Conservation (phyloP, 2,113 vertebrate genomes). For the Microtus montanus region DNA sequence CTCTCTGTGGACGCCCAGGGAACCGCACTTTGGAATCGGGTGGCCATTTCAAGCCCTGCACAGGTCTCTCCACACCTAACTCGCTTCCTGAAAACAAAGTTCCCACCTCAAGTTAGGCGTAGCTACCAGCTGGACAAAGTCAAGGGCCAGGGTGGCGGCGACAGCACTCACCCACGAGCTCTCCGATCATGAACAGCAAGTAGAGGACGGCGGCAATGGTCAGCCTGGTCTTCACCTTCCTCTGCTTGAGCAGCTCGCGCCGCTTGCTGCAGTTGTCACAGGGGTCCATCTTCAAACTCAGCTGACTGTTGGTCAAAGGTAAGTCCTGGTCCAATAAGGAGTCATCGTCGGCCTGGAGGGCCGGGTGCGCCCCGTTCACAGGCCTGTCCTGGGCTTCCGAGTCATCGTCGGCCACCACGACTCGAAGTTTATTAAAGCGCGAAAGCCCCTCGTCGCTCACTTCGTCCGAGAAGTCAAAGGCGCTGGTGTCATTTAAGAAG, state of each 20-base stretch:
- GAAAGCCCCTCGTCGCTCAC: constrained; percentile 86
- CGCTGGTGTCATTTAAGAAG: constrained; percentile 91
- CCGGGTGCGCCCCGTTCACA: constrained; percentile 85
- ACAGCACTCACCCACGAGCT: constrained; percentile 92
- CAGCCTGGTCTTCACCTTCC: constrained; percentile 90
- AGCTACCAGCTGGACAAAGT: background rate
- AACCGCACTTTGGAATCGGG: constrained; percentile 46
- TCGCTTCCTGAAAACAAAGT: constrained; percentile 27
- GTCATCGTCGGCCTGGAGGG: constrained; percentile 89
- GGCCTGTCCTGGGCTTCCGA: constrained; percentile 75
- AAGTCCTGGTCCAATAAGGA: constrained; percentile 87
- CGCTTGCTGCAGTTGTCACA: constrained; percentile 89
- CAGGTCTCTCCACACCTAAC: background rate
- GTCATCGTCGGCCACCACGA: constrained; percentile 92
- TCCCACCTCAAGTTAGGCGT: background rate
- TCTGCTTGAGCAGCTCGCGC: constrained; percentile 86
- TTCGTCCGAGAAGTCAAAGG: constrained; percentile 93
- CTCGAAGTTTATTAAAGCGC: constrained; percentile 92
- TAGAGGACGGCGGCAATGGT: constrained; percentile 92
- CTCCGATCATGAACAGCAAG: constrained; percentile 94
- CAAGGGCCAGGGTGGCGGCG: background rate
- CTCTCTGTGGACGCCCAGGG: background rate
- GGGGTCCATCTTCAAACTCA: constrained; percentile 83
- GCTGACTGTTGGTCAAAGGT: constrained; percentile 75
- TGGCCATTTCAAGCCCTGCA: background rate